Base-by-base conservation (phyloP, 2,888 invertebrate genomes). In the Tetrapedia diversipes region DNA sequence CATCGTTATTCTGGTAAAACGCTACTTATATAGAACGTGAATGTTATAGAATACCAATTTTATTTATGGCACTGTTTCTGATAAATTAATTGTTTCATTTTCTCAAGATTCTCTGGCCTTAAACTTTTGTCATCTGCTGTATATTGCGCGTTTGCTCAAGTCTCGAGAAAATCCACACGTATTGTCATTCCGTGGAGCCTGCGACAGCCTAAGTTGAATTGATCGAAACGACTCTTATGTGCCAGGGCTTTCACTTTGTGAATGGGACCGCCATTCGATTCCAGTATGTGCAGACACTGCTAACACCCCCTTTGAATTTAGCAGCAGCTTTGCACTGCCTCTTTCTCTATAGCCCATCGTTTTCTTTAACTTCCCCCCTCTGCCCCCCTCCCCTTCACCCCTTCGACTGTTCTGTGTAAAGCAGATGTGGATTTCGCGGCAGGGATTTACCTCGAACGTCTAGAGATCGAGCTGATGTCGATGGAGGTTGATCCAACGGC, bases 201-300 rank as follows among this genome's bases (percentile, higher is more conserved):
- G 69, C 67, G 73, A 79, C 77, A 76, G 51, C 53, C 67, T 51
- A 64, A 59, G 65, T 70, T 65, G 79, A 77, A 79, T 82, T 76
- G 82, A 82, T 82, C 76, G 76, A 64, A 82, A 81, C 73, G 66
- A 59, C 61, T 82, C 70, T 79, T 82, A 77, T 79, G 76, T 76
- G 67, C n/a, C 65, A 47, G 37, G 61, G 34, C 45, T 57, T 77
- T 69, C 65, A 66, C 73, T 82, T 76, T 82, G 79, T 82, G 70
- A 82, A 79, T 73, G 66, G 72, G 29, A 56, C 64, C 56, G 67
- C 68, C n/a, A n/a, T n/a, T 82, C 82, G 70, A 71, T 79, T n/a
- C 54, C 57, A 39, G 29, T 39, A 43, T 76, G 76, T 82, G 70
- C 73, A 82, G 82, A 70, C 70, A 82, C 61, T 66, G 63, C 54